Evolutionary conservation across 2,113 vertebrate genomes (phyloP).

Genomic region (Melierax canorus): DNA sequence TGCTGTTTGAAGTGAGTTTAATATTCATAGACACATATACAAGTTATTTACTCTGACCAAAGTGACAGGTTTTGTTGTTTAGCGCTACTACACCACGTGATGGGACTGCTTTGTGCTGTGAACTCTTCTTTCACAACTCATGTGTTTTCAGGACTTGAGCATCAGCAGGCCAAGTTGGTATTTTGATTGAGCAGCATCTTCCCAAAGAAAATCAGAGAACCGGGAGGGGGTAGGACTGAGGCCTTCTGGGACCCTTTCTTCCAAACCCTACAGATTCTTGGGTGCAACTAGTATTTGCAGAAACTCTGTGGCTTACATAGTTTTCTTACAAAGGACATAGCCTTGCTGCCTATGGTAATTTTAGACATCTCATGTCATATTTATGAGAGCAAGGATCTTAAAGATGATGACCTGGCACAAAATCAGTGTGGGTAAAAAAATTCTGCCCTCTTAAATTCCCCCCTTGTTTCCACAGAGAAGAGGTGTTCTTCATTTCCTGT

Average conservation of each 20-base stretch:
- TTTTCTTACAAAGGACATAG: neutral
- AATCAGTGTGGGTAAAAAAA: neutral
- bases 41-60: neutral
- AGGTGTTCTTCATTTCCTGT: neutral
- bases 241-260: neutral
- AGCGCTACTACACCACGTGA: neutral
- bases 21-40: neutral
- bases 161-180: neutral
- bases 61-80: neutral
- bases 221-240: neutral
- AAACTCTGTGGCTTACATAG: neutral
- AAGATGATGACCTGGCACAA: neutral
- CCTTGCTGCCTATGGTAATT: neutral
- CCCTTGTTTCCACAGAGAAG: neutral
- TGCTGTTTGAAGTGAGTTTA: neutral
- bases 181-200: neutral
- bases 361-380: neutral
- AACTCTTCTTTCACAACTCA: neutral
- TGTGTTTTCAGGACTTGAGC: neutral
- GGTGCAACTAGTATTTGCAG: neutral
- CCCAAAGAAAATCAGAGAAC: neutral
- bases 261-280: neutral
- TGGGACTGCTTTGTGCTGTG: neutral
- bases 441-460: neutral
- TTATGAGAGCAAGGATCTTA: neutral